Evolutionary conservation across 2,797 vertebrate species (phyloP), one percentile per base, ranked within the genome.

Genomic region (Tapirus indicus): DNA sequence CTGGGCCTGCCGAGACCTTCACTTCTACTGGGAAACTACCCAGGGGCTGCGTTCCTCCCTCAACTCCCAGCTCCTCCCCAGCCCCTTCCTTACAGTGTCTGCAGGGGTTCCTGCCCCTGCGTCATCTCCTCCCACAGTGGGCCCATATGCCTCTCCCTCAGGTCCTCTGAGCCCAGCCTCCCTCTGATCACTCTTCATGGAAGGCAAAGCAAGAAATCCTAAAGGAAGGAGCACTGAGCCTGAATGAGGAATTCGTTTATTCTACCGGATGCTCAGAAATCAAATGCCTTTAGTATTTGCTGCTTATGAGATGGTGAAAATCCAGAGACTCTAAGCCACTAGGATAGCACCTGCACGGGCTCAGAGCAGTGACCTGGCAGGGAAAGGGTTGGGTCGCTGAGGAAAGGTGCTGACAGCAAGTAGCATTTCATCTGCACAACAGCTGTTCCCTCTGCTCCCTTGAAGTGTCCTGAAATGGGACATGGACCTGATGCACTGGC

Each of bases 381-480:
- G 52, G 47, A 85, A 84, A 29, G 84, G 83, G 41, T 82, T 71
- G 25, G 71, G 58, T 83, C 32, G 11, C 71, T 1, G 47, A 77
- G 62, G 71, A 71, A 85, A 93, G 47, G 89, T 25, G 58, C 60
- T 83, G 52, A 95, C 88, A 58, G 80, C 91, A 68, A 72, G 89
- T 41, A 97, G 94, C 92, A 14, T 97, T 88, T 96, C 82, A 93
- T 96, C 91, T 97, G 88, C 74, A 2, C 82, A 78, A 69, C 93
- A 98, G 96, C 95, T 95, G 95, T 56, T 98, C 69, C 85, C 62
- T 77, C 82, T 80, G 90, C 93, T 95, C 85, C 84, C 86, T 98
- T 96, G 88, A 77, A 97, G 82, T 94, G 95, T 97, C 97, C 97
- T 95, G 93, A 96, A 96, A 94, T 93, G 62, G 97, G 88, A 35